Evolutionary conservation across 2,113 vertebrate species (phyloP), one percentile per base, ranked within the genome.

Genomic region (Datnioides undecimradiatus): DNA sequence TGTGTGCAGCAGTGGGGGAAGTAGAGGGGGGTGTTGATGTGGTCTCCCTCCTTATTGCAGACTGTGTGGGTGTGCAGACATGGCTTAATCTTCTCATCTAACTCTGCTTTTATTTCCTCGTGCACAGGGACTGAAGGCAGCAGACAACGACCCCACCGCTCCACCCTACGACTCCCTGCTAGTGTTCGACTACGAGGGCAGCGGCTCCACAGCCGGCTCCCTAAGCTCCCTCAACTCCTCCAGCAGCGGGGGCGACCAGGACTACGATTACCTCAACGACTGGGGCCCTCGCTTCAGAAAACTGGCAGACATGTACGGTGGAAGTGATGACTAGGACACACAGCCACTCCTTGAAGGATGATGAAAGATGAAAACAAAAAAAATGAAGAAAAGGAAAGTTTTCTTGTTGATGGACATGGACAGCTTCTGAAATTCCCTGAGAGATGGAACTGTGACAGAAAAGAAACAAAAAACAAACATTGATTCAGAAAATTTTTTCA

Each of bases 241-340:
- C 67, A 99, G 98, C 95, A 99, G 97, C 82, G 98, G 97, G 49
- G 97, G 98, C 1, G 98, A 99, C 94, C 97, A 99, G 94, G 97
- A 99, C 96, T 99, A 99, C 94, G 97, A 99, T 93, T 99, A 99
- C 95, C 97, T 99, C 95, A 99, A 97, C 87, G 97, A 99, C 93
- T 99, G 98, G 98, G 98, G 98, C 55, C 98, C 98, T 10, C 96
- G 97, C 76, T 99, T 99, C 91, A 97, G 97, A 95, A 99, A 99
- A 94, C 96, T 99, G 51, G 98, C 98, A 14, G 98, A 99, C 92
- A 99, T 99, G 98, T 99, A 99, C 0, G 98, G 98, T 2, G 98
- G 97, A 76, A 96, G 96, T 31, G 97, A 98, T 63, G 98, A 99
- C 95, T 99, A 94, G 87, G 79, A 86, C 67, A 49, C 65, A 43